These are phyloP conservation scores for Onychorhynchus coronatus DNA, from an alignment of 2,113 vertebrate genomes.

Conservation along the genomic window DNA sequence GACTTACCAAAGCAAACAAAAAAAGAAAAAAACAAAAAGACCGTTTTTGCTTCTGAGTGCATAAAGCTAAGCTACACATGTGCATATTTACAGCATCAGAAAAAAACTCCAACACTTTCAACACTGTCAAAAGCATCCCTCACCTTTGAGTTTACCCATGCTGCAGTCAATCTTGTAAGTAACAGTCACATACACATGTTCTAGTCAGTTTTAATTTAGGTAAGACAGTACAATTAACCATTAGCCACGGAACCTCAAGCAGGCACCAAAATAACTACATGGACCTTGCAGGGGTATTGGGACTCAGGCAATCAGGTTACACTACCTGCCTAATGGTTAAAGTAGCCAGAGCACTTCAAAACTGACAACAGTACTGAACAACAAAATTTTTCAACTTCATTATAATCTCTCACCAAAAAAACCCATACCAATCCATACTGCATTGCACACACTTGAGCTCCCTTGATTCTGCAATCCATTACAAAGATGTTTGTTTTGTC, in stretches of 20 bases:
- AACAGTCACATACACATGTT: neutral
- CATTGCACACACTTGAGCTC: neutral
- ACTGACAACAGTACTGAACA: neutral
- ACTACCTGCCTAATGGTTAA: neutral
- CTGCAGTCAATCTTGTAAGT: neutral
- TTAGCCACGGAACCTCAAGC: neutral
- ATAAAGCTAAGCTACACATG: accelerated
- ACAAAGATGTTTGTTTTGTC: neutral
- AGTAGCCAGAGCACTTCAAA: neutral
- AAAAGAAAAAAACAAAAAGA: neutral
- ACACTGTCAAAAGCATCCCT: neutral
- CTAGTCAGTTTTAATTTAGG: neutral
- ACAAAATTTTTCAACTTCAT: neutral
- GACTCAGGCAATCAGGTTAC: neutral
- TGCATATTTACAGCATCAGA: neutral
- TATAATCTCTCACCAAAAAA: neutral
- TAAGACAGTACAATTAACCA: neutral
- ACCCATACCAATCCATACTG: no score
- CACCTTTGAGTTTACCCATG: neutral
- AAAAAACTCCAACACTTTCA: neutral
- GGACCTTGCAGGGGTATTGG: neutral
- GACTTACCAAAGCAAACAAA: neutral
- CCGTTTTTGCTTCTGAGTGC: neutral
- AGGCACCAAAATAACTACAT: neutral
- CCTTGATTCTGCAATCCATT: neutral